Conservation (phyloP, 2,888 invertebrate genomes). For the Heliconius hortense region DNA sequence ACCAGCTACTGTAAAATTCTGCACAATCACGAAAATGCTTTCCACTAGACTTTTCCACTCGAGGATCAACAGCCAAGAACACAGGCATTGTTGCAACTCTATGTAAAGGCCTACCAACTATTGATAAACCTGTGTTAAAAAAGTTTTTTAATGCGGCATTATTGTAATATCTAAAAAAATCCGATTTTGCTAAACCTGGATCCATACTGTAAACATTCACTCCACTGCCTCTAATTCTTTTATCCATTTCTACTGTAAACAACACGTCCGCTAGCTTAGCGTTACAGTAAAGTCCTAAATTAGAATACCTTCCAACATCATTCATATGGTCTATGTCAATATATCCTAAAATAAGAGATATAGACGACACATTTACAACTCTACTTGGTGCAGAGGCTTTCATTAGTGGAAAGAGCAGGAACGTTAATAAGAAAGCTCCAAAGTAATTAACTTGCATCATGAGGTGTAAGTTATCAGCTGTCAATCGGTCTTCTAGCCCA, state of each 20-base stretch:
- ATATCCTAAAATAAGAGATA: conserved; percentile 84
- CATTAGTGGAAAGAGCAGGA: conserved; percentile 60
- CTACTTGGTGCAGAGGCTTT: conserved; percentile 63
- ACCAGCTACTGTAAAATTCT: conserved; percentile 67
- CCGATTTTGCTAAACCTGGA: conserved; percentile 90
- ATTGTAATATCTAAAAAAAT: conserved; percentile 85
- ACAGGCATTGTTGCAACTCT: conserved; percentile 62
- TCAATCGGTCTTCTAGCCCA: conserved; percentile 62
- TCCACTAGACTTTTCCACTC: conserved; percentile 56
- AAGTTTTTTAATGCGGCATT: conserved; percentile 47
- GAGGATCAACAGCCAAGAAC: conserved; percentile 59
- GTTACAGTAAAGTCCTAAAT: conserved; percentile 81
- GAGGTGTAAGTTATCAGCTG: conserved; percentile 83
- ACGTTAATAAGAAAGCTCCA: conserved; percentile 63
- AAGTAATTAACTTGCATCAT: conserved; percentile 83
- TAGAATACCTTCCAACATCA: conserved; percentile 83
- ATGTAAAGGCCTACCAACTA: conserved; percentile 54
- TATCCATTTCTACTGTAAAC: conserved; percentile 79
- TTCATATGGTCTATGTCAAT: conserved; percentile 88
- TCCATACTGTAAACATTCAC: conserved; percentile 91
- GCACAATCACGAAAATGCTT: conserved; percentile 65
- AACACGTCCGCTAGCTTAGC: conserved; percentile 62
- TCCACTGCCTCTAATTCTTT: conserved; percentile 65
- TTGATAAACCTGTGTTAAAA: conserved; percentile 51
- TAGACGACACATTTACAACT: conserved; percentile 66